Evolutionary conservation across 2,113 vertebrate species (phyloP), one percentile per base, ranked within the genome.

Genomic region (Boleophthalmus pectinirostris): DNA sequence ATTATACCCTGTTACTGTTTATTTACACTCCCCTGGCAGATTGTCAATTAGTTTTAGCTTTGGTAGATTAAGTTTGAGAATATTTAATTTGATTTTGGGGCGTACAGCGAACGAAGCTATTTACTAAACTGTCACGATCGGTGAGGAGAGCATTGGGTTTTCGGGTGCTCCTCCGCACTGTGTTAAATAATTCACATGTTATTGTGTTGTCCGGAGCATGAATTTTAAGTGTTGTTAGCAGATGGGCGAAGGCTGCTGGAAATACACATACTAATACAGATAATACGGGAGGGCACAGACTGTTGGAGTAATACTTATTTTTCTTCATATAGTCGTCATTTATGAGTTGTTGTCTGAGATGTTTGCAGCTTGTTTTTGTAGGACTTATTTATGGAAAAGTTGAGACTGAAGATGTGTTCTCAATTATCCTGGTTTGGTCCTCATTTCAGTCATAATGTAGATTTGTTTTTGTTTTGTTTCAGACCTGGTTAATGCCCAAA

Each of bases 141-240:
- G 57, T 66, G 74, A 47, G 74, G 35, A 49, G 56, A 58, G 53
- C 67, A 14, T 45, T 20, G 38, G 78, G 64, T 61, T 68, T 73
- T 54, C 74, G 67, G 72, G 80, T 83, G 65, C 66, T 60, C 49
- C 66, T 67, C 64, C 56, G 58, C 60, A 5, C 33, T 0, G 2
- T 67, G 66, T 67, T 88, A 68, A 92, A 90, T 87, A 81, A 87
- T 91, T 88, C 70, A 89, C 58, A 45, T 73, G 69, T 71, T 88
- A 81, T 80, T 61, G 69, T 83, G 64, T 75, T 69, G 80, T 90
- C 80, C 77, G 70, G 60, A 58, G 67, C 63, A 72, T 69, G 65
- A 75, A 68, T 82, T 72, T 63, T 70, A 47, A 78, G 46, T 16
- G 38, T 66, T 33, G 58, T 33, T 25, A 61, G 58, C 4, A 15